Evolutionary conservation across 2,113 vertebrate genomes (phyloP).

Genomic region (Dasyurus viverrinus): DNA sequence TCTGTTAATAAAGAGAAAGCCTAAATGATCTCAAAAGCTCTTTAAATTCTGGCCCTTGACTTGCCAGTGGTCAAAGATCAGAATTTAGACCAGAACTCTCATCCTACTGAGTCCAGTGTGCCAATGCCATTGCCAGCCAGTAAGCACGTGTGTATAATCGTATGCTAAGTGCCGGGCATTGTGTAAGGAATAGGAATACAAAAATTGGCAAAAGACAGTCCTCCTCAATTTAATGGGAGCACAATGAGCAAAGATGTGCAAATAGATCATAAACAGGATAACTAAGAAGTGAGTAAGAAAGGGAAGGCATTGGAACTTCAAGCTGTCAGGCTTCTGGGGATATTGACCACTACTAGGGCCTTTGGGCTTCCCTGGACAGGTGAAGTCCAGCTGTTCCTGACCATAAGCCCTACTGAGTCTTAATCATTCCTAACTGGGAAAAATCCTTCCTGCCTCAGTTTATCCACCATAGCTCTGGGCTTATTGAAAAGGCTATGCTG

Average conservation of each 20-base stretch:
- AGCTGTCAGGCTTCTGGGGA: neutral
- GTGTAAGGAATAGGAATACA: neutral
- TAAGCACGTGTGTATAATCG: neutral
- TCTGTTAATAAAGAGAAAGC: neutral
- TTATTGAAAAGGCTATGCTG: constrained; percentile 33
- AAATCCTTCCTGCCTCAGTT: constrained; percentile 25
- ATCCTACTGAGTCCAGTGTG: neutral
- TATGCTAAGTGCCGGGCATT: neutral
- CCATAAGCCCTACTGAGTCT: constrained; percentile 44
- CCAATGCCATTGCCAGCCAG: neutral
- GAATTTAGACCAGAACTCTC: neutral
- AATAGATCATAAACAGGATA: neutral
- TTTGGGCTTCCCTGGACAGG: neutral
- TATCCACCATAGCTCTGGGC: constrained; percentile 40
- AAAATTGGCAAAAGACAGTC: neutral
- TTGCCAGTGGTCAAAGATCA: neutral
- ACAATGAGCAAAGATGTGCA: neutral
- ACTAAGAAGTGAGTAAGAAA: neutral
- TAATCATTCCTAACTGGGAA: constrained; percentile 49
- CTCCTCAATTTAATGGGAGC: neutral
- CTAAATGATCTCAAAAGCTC: neutral
- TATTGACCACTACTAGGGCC: neutral
- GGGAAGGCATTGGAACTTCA: neutral
- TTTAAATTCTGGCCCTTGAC: neutral
- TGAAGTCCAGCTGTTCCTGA: neutral